A percentile compares a stretch with the other conserved stretches of the same genome.
Evolutionary conservation across 64 coral and sea anemone genomes (phyloP).

Genomic region (Pachyseris speciosa): DNA sequence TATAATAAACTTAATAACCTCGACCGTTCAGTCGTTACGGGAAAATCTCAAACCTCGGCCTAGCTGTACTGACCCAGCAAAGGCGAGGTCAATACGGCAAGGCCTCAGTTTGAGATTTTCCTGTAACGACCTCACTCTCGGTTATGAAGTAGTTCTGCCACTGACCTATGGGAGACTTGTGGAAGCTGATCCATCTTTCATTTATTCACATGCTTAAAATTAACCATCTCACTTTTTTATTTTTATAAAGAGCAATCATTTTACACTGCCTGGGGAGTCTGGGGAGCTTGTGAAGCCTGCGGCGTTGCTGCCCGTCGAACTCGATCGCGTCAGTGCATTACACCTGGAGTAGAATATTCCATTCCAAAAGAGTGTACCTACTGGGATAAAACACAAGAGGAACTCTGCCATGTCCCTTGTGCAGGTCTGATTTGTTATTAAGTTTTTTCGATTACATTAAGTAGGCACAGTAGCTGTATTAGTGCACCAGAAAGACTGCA

Average conservation of each 20-base stretch:
- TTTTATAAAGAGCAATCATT: conserved; percentile 6
- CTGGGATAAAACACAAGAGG: neutral
- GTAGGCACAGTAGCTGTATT: no score
- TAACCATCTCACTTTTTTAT: neutral
- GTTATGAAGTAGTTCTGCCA: no score
- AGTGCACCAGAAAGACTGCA: no score
- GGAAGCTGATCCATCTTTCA: no score
- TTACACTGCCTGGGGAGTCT: conserved; percentile 49
- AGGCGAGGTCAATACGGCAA: no score
- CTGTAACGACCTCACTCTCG: no score
- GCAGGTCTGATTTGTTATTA: conserved; percentile 19
- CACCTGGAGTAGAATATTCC: neutral
- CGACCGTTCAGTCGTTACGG: no score
- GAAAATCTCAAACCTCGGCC: no score
- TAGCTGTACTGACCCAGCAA: no score
- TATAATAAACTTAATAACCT: neutral
- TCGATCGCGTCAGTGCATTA: neutral
- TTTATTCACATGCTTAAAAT: neutral
- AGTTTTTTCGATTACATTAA: no score
- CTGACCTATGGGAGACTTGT: no score
- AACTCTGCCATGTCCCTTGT: conserved; percentile 26
- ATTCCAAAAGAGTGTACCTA: neutral
- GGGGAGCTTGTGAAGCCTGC: conserved; percentile 50
- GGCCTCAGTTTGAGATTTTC: no score
- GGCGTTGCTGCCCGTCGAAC: conserved; percentile 18